phyloP scores from a whole-genome alignment of 35 echinoderm and acorn worm genomes.

The Diadema setosum region DNA sequence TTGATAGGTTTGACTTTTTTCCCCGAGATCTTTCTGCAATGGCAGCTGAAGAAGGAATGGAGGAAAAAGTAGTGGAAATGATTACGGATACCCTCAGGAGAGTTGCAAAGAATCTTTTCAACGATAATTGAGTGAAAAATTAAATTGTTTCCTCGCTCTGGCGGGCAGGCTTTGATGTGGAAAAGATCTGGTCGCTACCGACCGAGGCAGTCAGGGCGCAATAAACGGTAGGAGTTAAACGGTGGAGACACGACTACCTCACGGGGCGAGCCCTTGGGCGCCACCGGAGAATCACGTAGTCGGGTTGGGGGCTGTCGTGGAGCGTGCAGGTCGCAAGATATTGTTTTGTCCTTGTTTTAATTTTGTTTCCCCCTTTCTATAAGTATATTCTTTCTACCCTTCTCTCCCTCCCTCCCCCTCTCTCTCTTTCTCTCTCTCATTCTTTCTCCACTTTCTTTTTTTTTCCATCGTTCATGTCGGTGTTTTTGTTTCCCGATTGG shows the following conservation, averaged over 20 bases:
- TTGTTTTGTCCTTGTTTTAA: too few relatives aligned
- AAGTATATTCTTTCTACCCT: too few relatives aligned
- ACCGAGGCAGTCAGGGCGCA: not conserved
- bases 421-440: too few relatives aligned
- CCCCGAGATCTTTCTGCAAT: not conserved
- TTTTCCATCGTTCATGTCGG: too few relatives aligned
- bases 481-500: too few relatives aligned
- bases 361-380: too few relatives aligned
- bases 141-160: constrained; percentile 44
- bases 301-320: too few relatives aligned
- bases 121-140: constrained; percentile 61
- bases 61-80: constrained; percentile 31
- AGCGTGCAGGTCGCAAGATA: too few relatives aligned
- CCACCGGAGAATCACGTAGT: not conserved
- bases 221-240: not conserved
- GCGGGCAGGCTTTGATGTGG: constrained; percentile 16
- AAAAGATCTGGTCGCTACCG: too few relatives aligned
- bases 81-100: constrained; percentile 14
- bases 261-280: not conserved
- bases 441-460: too few relatives aligned
- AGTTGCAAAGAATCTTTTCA: not conserved
- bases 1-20: not conserved
- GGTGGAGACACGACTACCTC: not conserved
- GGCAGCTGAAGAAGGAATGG: not conserved
- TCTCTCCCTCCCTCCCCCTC: too few relatives aligned